These are phyloP conservation scores for Magallana gigas DNA, from an alignment of 1,140 invertebrate species.

Conservation along the genomic window DNA sequence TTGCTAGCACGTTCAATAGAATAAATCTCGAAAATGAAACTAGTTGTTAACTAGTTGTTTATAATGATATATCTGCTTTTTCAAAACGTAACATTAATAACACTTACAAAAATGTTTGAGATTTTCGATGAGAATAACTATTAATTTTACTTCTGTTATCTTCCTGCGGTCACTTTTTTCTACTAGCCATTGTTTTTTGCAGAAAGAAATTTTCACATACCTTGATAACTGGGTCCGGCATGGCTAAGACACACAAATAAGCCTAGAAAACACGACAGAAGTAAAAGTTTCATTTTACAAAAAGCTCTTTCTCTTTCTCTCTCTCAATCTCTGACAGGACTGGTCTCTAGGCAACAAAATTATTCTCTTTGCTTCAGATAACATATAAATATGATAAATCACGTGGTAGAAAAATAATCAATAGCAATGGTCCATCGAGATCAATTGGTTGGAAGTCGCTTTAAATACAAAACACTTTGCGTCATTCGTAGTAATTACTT, in stretches of 20 bases:
- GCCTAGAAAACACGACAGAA: neutral
- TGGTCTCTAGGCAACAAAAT: neutral
- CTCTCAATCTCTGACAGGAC: neutral
- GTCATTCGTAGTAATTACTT: neutral
- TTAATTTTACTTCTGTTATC: too few relatives aligned
- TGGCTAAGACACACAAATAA: neutral
- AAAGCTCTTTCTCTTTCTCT: neutral
- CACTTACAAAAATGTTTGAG: neutral
- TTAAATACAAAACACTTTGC: constrained; percentile 12
- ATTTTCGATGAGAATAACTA: neutral
- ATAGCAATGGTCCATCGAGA: neutral
- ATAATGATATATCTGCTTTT: neutral
- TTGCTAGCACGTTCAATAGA: too few relatives aligned
- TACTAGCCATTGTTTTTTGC: neutral
- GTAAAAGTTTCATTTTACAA: neutral
- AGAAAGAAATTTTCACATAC: neutral
- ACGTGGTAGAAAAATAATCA: neutral
- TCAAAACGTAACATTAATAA: too few relatives aligned
- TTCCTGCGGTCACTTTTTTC: too few relatives aligned
- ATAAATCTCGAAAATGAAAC: neutral
- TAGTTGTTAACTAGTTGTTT: neutral
- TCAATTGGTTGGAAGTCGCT: neutral
- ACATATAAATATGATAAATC: constrained; percentile 18
- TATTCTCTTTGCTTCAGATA: constrained; percentile 2
- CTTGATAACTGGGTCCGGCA: neutral